Evolutionary conservation across 2,797 vertebrate genomes (phyloP).

Genomic region (Setipinna tenuifilis): DNA sequence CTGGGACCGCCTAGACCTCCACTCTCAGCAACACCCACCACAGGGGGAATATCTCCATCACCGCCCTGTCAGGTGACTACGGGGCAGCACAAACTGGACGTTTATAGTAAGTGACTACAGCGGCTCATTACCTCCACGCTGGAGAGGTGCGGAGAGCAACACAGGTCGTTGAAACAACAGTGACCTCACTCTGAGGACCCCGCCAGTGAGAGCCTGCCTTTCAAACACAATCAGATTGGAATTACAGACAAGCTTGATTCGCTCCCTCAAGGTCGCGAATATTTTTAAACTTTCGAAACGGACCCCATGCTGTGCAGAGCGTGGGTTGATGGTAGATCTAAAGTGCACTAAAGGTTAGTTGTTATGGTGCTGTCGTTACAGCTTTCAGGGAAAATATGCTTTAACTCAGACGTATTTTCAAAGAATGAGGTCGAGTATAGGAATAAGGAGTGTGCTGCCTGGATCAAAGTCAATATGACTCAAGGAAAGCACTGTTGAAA

Average conservation of each 20-base stretch:
- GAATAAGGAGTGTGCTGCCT: background rate
- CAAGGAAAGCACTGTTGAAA: background rate
- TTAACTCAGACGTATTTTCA: background rate
- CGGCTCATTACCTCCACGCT: background rate
- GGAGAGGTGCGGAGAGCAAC: background rate
- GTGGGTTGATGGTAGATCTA: background rate
- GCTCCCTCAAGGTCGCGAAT: background rate
- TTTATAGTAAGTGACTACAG: slow-evolving; percentile 17
- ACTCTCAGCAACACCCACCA: background rate
- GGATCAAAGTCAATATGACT: background rate
- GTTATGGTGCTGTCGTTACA: background rate
- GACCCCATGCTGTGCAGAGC: background rate
- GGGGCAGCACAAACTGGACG: background rate
- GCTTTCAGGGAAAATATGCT: background rate
- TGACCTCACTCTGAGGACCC: background rate
- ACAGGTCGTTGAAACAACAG: background rate
- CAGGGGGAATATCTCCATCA: slow-evolving; percentile 19
- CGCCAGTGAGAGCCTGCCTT: background rate
- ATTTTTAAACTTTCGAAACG: background rate
- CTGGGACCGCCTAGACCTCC: background rate
- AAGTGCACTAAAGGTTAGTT: background rate
- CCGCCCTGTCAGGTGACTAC: background rate
- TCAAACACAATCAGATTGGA: slow-evolving; percentile 18
- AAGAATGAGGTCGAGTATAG: too few species aligned
- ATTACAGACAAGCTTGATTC: background rate